Base-by-base conservation (phyloP, 2,888 invertebrate species). In the Galerucella pusilla region DNA sequence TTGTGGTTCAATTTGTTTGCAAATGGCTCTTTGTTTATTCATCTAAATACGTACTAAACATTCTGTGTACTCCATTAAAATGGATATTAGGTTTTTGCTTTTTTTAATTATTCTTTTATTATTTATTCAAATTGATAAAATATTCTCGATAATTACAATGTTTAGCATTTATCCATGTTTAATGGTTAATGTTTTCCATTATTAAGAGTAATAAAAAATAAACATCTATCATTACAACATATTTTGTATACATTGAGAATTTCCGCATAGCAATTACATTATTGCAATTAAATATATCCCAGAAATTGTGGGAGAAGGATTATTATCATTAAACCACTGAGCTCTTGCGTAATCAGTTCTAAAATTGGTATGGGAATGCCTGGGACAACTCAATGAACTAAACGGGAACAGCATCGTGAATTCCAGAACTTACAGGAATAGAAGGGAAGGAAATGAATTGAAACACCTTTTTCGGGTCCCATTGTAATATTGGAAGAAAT, bases 201-300 rank as follows among this genome's bases (percentile, higher is more conserved):
- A 49, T 49, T 49, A 49, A 49, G 49, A 3, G 49, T 49, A 49
- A 49, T 49, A 49, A 49, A 49, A 46, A 49, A 12, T 49, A 49
- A 49, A 49, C 0, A 49, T 14, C 49, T 14, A 12, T 12, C 12
- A 12, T 49, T 14, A 49, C 12, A 49, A 81, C 79, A 12, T 49
- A 49, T 81, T 79, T 79, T 75, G 79, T 80, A 80, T 80, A 80
- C 80, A 78, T 59, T 57, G 49, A 12, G 12, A 49, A 49, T 49
- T 49, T 4, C 49, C 12, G 46, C 3, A 46, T 46, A 2, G 46
- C 46, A 11, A 46, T 46, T 46, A 10, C 1, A 12, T 12, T 46
- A 46, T 46, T 46, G 0, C 2, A 46, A 12, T 46, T 46, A 46
- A 2, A 12, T 11, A 10, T 12, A 46, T 46, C 12, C 2, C 1